Base-by-base conservation (phyloP, 2,797 vertebrate genomes). In the Toxotes lorentzi region DNA sequence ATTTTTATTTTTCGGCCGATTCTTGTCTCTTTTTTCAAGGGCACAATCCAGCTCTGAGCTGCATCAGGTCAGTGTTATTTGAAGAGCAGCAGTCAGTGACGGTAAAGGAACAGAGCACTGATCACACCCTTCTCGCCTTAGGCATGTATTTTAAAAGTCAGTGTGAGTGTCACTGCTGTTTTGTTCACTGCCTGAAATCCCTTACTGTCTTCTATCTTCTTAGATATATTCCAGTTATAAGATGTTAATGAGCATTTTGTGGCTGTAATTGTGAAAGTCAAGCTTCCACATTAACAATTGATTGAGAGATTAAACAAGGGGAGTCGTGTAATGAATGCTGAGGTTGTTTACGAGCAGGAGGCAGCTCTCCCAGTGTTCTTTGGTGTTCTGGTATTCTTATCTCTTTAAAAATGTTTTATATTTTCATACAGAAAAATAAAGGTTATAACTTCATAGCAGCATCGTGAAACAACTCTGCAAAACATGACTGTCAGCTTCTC, bases 31-130 rank as follows among this genome's bases (percentile, higher is more conserved):
- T 68, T 24, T 38, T 62, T 35, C 32, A 64, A 23, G 71, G 59
- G 53, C 54, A 11, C 47, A 41, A 47, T 32, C 11, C 1, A 45
- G 56, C 68, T 34, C 35, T 77, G 21, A 23, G 64, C 71, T 68
- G 7, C 65, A 13, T 61, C 9, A 14, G 72, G 85, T 81, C 78
- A 66, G 62, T 67, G 70, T 77, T 71, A 69, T 77, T 70, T 81
- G 76, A 86, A 78, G 83, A 83, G 50, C 41, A 23, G 76, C 72
- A 2, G 4, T 70, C 69, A 23, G 58, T 76, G 77, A 83, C 1
- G 59, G 23, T 71, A 65, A 48, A 75, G 64, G 48, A 73, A 30
- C 47, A 65, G 76, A 67, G 71, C 62, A 81, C 65, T 30, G 77
- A 64, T 78, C 75, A 51, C 73, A 68, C 56, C 58, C 47, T 19